Conservation (phyloP, 2,888 invertebrate genomes). For the Ectropis crepuscularia region DNA sequence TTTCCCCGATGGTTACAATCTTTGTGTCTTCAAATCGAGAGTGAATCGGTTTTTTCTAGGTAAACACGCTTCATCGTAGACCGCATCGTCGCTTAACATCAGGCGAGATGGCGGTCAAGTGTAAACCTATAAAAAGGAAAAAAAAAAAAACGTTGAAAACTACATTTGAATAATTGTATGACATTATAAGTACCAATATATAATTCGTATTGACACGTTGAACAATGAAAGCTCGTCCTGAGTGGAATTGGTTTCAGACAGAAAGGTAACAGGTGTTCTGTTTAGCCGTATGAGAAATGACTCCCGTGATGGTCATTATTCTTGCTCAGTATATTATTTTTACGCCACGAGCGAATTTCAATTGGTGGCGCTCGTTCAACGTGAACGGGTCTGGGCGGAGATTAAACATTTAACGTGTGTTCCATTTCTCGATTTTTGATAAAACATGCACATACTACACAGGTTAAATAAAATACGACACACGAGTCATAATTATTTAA, state of each 20-base stretch:
- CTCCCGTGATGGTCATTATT: constrained; percentile 47
- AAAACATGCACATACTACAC: neutral
- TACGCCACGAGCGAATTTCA: constrained; percentile 38
- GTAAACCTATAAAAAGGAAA: too few species aligned
- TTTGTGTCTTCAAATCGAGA: too few species aligned
- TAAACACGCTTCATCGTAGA: too few species aligned
- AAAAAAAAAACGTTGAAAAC: too few species aligned
- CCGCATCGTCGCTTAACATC: too few species aligned
- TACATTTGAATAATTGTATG: too few species aligned
- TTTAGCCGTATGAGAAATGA: constrained; percentile 56
- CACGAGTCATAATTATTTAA: too few species aligned
- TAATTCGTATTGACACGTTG: too few species aligned
- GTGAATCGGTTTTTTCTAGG: too few species aligned
- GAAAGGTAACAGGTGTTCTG: constrained; percentile 63
- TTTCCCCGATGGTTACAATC: too few species aligned
- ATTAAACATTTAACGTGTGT: constrained; percentile 18
- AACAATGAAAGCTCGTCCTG: neutral
- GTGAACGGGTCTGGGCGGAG: constrained; percentile 4
- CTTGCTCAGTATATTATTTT: constrained; percentile 51
- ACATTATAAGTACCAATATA: neutral
- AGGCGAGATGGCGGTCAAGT: too few species aligned
- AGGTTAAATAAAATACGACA: neutral
- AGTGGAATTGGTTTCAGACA: constrained; percentile 24
- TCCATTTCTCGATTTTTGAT: constrained; percentile 7
- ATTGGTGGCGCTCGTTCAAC: constrained; percentile 19